These are phyloP conservation scores for Microcebus griseorufus DNA, from an alignment of 2,113 vertebrate species.

Conservation along the genomic window DNA sequence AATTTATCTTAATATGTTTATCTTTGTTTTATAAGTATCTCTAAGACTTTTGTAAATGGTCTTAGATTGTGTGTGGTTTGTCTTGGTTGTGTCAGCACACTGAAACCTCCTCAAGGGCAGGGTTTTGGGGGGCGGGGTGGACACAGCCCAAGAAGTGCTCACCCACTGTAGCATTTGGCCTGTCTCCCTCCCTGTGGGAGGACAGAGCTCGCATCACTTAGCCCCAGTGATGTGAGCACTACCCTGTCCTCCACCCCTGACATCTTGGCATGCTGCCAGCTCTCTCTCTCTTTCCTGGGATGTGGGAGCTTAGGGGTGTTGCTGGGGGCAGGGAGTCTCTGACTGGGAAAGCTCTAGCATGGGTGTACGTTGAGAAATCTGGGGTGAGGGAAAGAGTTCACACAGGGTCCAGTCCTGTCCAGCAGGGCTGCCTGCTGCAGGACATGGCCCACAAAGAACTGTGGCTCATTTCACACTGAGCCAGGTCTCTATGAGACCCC, in stretches of 20 bases:
- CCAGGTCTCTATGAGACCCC: background rate
- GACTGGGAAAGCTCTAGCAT: background rate
- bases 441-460: background rate
- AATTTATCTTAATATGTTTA: conserved; percentile 6
- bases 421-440: background rate
- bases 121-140: background rate
- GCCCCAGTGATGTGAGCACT: background rate
- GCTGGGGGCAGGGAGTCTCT: background rate
- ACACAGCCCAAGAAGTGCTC: background rate
- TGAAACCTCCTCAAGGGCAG: background rate
- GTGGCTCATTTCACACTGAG: background rate
- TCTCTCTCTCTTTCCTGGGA: background rate
- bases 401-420: background rate
- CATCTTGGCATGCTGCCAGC: background rate
- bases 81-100: background rate
- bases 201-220: background rate
- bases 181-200: background rate
- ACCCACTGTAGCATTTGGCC: background rate
- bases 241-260: background rate
- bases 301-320: background rate
- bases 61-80: background rate
- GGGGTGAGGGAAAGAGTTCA: background rate
- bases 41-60: background rate
- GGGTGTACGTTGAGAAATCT: background rate
- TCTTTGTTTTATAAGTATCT: conserved; percentile 39